Evolutionary conservation across 1,140 invertebrate species (phyloP).

Genomic region (Musca domestica): DNA sequence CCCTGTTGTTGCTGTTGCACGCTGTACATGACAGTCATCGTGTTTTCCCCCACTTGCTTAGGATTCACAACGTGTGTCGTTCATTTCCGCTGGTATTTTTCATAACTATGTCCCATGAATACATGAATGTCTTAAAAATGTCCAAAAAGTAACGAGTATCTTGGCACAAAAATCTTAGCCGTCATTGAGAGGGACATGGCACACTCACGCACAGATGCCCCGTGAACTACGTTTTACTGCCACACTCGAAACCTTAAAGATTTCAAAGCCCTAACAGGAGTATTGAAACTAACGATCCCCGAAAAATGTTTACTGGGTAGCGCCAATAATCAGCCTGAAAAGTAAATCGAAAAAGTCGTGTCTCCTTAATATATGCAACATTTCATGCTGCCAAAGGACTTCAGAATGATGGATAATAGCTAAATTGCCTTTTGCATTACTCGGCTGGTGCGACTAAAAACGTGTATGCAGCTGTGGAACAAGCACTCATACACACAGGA

Average conservation of each 20-base stretch:
- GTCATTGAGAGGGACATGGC: no score
- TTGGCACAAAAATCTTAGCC: conserved; percentile 3
- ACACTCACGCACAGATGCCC: no score
- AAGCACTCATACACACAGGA: no score
- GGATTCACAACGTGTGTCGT: conserved; percentile 26
- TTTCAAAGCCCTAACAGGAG: no score
- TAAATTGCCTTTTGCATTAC: background rate
- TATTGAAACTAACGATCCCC: background rate
- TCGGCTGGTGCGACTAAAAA: background rate
- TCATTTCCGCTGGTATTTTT: conserved; percentile 31
- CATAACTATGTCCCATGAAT: conserved; percentile 27
- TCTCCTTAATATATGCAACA: conserved; percentile 29
- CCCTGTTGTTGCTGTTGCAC: background rate
- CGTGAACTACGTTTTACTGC: no score
- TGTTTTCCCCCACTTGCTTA: background rate
- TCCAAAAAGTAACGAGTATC: conserved; percentile 23
- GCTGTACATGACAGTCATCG: background rate
- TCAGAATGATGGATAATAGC: background rate
- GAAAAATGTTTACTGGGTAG: background rate
- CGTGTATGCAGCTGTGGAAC: background rate
- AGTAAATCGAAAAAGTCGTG: conserved; percentile 14
- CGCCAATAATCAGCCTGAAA: background rate
- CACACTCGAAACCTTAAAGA: no score
- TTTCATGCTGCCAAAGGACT: conserved; percentile 13
- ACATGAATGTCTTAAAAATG: conserved; percentile 17